Base-by-base conservation (phyloP, 2,888 invertebrate genomes). In the Pseudoips prasinana region DNA sequence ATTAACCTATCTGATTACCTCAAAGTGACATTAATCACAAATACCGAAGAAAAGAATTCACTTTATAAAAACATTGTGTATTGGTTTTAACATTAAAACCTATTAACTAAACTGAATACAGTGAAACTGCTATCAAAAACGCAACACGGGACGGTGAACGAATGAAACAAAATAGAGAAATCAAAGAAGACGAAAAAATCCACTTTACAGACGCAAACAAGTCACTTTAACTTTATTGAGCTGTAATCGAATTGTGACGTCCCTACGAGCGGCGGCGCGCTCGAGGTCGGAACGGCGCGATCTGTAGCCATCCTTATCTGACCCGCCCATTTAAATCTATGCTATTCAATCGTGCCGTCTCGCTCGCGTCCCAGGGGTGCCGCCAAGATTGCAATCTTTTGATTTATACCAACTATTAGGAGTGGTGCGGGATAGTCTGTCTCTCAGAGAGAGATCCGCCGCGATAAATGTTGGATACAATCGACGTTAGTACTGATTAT, bases 321-420 rank as follows among this genome's bases (percentile, higher is more conserved):
- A 80, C 86, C 78, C 79, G 72, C 67, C 81, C 76, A 86, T 88
- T 88, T 88, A 88, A 88, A 84, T 88, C 87, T 86, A 88, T 88
- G 88, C 87, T 82, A 79, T 87, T 88, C 88, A 88, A 88, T 88
- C 84, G 78, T 87, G 85, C 81, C 79, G 71, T 88, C 88, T 88
- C 88, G 71, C 86, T 88, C 83, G 79, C 71, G 64, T 88, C 88
- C 84, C 88, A 82, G 83, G 88, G 87, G 88, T 86, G 85, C 86
- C 77, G 78, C 71, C 70, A 79, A 86, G 87, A 88, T 87, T 86
- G 88, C 86, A 86, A 88, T 88, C 88, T 88, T 88, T 87, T 88
- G 88, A 88, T 88, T 88, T 88, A 88, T 88, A 85, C 83, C 85
- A 85, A 88, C 87, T 88, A 88, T 88, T 88, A 88, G 88, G 86